Conservation (phyloP, 1,140 invertebrate genomes). For the Marisa cornuarietis region DNA sequence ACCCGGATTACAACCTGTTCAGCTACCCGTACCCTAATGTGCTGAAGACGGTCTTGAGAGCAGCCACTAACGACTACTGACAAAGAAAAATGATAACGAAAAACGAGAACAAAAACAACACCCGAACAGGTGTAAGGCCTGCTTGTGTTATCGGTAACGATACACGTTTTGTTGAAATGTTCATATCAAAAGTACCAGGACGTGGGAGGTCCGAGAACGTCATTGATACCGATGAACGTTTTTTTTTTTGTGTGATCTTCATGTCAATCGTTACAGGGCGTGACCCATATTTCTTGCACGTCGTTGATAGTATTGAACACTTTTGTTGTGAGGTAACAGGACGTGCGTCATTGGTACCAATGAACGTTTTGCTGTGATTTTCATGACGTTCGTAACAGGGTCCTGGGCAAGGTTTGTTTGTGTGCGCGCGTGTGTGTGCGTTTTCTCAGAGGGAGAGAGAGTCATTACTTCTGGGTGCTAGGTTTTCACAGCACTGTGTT, state of each 20-base stretch:
- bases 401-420: no score
- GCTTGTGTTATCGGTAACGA: background rate
- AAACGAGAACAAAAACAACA: no score
- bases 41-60: slow-evolving; percentile 34
- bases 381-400: no score
- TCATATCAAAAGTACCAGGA: background rate
- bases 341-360: no score
- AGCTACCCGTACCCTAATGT: slow-evolving; percentile 50
- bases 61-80: slow-evolving; percentile 28
- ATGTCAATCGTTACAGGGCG: background rate
- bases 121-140: background rate
- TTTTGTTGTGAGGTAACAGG: background rate
- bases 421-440: background rate
- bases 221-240: background rate
- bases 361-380: background rate
- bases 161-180: background rate
- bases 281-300: no score
- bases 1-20: slow-evolving; percentile 55
- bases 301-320: no score
- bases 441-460: background rate
- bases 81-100: no score
- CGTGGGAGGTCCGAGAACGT: background rate
- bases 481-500: background rate
- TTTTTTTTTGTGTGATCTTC: background rate
- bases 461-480: background rate